These are phyloP conservation scores for Venustoraphidia nigricollis DNA, from an alignment of 2,888 invertebrate genomes.

Conservation along the genomic window DNA sequence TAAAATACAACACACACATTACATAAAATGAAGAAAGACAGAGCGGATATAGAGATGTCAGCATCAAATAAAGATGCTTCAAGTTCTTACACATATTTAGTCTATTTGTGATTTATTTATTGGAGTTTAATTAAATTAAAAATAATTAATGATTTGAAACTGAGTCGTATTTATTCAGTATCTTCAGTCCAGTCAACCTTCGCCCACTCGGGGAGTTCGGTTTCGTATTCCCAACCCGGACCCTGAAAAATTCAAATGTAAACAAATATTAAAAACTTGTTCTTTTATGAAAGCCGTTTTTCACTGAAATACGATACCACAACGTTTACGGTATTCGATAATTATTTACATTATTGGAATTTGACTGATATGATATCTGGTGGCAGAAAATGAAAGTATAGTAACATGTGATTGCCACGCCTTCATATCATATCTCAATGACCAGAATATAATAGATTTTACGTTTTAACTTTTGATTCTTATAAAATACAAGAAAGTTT, in stretches of 20 bases:
- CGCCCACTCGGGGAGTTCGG: constrained; percentile 87
- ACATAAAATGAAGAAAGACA: constrained; percentile 17
- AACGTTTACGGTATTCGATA: no score
- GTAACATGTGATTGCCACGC: not conserved
- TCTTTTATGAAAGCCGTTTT: not conserved
- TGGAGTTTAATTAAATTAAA: not conserved
- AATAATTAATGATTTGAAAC: not conserved
- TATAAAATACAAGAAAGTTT: no score
- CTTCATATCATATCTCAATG: no score
- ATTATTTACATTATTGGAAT: not conserved
- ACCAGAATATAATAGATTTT: no score
- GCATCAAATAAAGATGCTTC: not conserved
- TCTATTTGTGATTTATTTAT: not conserved
- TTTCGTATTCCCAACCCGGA: constrained; percentile 88
- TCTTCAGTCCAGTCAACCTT: constrained; percentile 66
- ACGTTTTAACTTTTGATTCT: no score
- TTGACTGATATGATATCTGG: not conserved
- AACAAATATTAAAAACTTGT: constrained; percentile 2
- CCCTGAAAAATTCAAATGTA: constrained; percentile 41
- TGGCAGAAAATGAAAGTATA: not conserved
- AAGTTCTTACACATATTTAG: no score
- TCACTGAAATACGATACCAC: not conserved
- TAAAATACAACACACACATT: not conserved
- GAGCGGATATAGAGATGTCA: constrained; percentile 23
- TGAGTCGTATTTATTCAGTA: not conserved